phyloP scores from a whole-genome alignment of 2,113 vertebrate genomes.

The Pluvianellus socialis region DNA sequence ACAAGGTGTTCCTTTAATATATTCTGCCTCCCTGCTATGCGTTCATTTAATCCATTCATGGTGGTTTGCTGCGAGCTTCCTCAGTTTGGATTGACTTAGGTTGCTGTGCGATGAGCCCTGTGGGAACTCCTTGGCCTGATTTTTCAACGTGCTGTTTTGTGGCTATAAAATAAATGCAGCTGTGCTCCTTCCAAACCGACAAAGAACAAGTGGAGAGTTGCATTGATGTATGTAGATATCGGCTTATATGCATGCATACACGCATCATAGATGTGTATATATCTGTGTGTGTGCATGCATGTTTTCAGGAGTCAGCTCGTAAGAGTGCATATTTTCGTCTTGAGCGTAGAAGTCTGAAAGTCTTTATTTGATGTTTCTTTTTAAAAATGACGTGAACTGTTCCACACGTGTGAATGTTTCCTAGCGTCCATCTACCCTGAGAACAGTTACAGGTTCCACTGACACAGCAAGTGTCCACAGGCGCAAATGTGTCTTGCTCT shows the following conservation, averaged over 20 bases:
- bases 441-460: not conserved
- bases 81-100: not conserved
- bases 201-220: not conserved
- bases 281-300: not conserved
- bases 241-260: not conserved
- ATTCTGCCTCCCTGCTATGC: not conserved
- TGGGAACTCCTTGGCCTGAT: constrained; percentile 21
- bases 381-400: not conserved
- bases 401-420: rapidly evolving
- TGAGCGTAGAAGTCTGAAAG: not conserved
- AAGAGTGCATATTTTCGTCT: not conserved
- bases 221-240: not conserved
- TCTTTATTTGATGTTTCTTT: not conserved
- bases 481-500: not conserved
- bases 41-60: not conserved
- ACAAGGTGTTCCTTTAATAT: not conserved
- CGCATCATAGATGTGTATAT: not conserved
- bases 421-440: not conserved
- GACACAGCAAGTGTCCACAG: not conserved
- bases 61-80: not conserved
- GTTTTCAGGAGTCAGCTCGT: not conserved
- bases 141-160: not conserved
- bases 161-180: constrained; percentile 37
- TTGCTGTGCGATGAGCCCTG: not conserved
- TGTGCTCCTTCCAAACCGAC: constrained; percentile 2